Evolutionary conservation across 2,113 vertebrate genomes (phyloP).

Genomic region (Corythornis vintsioides): DNA sequence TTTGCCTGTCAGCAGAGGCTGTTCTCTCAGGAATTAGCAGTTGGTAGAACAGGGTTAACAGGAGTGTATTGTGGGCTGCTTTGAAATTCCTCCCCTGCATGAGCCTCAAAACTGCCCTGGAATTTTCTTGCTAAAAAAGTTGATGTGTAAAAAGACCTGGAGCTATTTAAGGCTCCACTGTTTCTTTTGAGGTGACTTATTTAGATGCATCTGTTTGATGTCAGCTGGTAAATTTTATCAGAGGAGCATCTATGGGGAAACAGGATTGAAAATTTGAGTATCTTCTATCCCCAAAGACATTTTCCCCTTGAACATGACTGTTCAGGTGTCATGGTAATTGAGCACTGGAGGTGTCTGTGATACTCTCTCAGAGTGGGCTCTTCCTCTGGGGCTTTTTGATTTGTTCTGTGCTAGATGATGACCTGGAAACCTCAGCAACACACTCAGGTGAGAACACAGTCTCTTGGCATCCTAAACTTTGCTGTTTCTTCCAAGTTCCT

Average conservation of each 20-base stretch:
- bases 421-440: not conserved
- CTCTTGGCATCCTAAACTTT: not conserved
- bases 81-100: constrained; percentile 46
- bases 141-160: constrained; percentile 38
- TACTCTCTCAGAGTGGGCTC: not conserved
- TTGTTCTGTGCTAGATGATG: not conserved
- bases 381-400: not conserved
- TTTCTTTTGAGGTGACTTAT: constrained; percentile 17
- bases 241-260: constrained; percentile 1
- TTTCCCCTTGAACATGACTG: not conserved
- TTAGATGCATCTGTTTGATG: constrained; percentile 57
- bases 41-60: constrained; percentile 63
- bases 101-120: constrained; percentile 33
- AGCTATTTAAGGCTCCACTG: constrained; percentile 8
- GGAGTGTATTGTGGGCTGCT: constrained; percentile 47
- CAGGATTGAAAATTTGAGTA: not conserved
- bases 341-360: too few species aligned
- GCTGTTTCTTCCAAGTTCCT: not conserved
- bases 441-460: not conserved
- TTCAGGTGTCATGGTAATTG: not conserved
- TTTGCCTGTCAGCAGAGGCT: constrained; percentile 60
- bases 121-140: constrained; percentile 36
- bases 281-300: not conserved
- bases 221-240: constrained; percentile 8
- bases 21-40: constrained; percentile 43